These are phyloP conservation scores for Thamnaconus septentrionalis DNA, from an alignment of 2,113 vertebrate genomes.

Conservation along the genomic window DNA sequence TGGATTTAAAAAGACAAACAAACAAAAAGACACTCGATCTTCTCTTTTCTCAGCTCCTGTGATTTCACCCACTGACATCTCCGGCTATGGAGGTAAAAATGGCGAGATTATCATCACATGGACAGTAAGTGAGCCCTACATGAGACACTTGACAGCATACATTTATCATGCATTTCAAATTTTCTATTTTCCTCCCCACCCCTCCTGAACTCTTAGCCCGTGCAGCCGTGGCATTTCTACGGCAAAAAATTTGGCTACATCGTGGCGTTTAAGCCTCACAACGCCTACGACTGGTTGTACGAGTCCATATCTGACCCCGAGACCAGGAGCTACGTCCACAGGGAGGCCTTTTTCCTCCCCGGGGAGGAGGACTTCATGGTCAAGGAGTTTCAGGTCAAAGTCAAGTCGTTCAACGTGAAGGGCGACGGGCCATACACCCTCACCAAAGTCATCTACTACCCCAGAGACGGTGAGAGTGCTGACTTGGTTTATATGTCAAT, in stretches of 20 bases:
- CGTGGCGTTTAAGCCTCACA: slow-evolving; percentile 90
- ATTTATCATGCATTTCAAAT: background rate
- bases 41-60: slow-evolving; percentile 81
- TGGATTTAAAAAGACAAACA: background rate
- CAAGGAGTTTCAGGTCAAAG: slow-evolving; percentile 92
- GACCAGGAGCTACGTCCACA: slow-evolving; percentile 87
- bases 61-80: slow-evolving; percentile 87
- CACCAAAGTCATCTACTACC: slow-evolving; percentile 87
- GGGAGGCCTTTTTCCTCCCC: slow-evolving; percentile 81
- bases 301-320: slow-evolving; percentile 92
- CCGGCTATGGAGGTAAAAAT: slow-evolving; percentile 88
- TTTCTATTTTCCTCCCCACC: background rate
- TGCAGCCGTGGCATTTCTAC: slow-evolving; percentile 90
- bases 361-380: slow-evolving; percentile 75
- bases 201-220: slow-evolving; percentile 75
- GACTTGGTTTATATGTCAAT: background rate
- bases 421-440: slow-evolving; percentile 93
- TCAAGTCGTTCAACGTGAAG: slow-evolving; percentile 92
- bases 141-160: background rate
- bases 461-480: slow-evolving; percentile 83
- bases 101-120: slow-evolving; percentile 94
- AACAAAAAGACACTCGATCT: background rate
- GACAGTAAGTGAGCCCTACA: slow-evolving; percentile 77
- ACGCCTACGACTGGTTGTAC: slow-evolving; percentile 89
- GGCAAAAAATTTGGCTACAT: slow-evolving; percentile 95